Evolutionary conservation across 1,140 invertebrate species (phyloP).

Genomic region (Brachionus paranguensis): DNA sequence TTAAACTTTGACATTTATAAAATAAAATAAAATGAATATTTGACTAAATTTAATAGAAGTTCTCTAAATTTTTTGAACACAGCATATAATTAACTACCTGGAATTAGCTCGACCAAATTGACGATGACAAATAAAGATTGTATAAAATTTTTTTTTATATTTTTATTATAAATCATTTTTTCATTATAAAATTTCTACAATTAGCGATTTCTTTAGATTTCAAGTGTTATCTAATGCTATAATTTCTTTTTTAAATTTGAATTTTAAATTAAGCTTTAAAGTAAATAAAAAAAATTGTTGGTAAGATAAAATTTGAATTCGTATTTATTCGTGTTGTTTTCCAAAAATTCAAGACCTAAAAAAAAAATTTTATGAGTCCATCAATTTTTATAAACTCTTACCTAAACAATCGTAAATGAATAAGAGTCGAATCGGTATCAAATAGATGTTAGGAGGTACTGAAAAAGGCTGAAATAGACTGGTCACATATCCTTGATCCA

Average conservation of each 20-base stretch:
- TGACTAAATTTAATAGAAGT: neutral
- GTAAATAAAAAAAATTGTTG: neutral
- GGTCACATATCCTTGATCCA: neutral
- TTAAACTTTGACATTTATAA: too few relatives aligned
- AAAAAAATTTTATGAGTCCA: neutral
- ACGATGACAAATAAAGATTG: neutral
- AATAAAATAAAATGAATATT: neutral
- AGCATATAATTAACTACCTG: neutral
- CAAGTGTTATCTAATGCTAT: neutral
- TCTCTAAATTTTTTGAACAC: too few relatives aligned
- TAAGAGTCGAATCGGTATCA: neutral
- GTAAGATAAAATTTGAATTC: constrained; percentile 5
- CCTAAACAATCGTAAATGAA: neutral
- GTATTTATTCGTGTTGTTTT: neutral
- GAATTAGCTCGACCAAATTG: neutral
- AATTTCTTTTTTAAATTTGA: neutral
- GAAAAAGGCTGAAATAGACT: neutral
- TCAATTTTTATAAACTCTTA: neutral
- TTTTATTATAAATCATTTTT: neutral
- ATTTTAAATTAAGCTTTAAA: constrained; percentile 24
- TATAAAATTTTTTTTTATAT: neutral
- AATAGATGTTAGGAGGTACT: neutral
- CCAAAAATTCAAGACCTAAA: neutral
- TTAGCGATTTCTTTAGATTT: neutral
- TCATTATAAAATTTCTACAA: neutral